Conservation (phyloP, 2,888 invertebrate species). For the Zaprionus bogoriensis region DNA sequence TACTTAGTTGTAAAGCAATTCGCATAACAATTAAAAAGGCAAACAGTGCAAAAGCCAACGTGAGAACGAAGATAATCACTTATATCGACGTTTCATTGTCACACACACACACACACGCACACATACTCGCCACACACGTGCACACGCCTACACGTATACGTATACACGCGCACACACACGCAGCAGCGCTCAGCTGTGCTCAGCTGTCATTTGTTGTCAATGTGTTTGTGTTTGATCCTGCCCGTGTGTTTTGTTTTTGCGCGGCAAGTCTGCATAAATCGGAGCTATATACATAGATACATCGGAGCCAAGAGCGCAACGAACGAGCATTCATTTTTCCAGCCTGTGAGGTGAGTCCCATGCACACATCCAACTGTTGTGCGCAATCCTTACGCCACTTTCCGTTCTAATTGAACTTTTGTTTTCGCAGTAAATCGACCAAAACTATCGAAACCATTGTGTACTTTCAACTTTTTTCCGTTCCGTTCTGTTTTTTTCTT, state of each 20-base stretch:
- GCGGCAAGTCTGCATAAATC: conserved; percentile 25
- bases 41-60: conserved; percentile 10
- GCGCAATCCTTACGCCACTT: background rate
- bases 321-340: conserved; percentile 42
- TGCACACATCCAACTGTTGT: background rate
- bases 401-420: conserved; percentile 27
- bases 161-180: conserved; percentile 13
- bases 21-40: conserved; percentile 25
- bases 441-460: conserved; percentile 21
- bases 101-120: conserved; percentile 25
- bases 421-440: conserved; percentile 43
- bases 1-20: conserved; percentile 16
- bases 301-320: too few species aligned
- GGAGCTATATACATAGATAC: conserved; percentile 1
- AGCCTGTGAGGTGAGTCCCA: conserved; percentile 44
- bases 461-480: conserved; percentile 3
- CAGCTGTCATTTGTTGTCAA: conserved; percentile 71
- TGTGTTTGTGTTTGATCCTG: conserved; percentile 52
- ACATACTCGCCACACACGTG: conserved; percentile 39
- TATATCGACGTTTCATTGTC: conserved; percentile 57
- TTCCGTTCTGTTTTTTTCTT: conserved; percentile 14
- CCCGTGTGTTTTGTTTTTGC: conserved; percentile 45
- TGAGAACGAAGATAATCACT: conserved; percentile 14
- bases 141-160: conserved; percentile 11
- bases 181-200: conserved; percentile 60